A percentile compares a stretch with the other conserved stretches of the same genome.
Evolutionary conservation across 1,140 invertebrate genomes (phyloP).

Genomic region (Odontomachus brunneus): DNA sequence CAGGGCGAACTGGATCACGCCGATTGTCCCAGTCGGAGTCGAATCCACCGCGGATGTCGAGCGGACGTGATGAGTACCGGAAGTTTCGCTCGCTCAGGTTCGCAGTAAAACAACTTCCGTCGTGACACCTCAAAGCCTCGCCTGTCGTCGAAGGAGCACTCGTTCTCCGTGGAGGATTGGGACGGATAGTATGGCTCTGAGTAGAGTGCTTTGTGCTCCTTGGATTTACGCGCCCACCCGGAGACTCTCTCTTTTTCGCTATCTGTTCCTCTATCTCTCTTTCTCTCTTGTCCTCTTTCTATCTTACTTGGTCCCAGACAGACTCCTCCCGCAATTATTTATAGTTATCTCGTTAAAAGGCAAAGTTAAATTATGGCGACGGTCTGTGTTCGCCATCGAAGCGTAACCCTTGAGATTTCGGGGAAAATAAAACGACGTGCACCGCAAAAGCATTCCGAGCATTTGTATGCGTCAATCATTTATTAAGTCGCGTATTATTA

Average conservation of each 20-base stretch:
- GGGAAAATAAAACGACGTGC: constrained; percentile 29
- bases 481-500: not conserved
- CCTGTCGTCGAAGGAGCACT: constrained; percentile 34
- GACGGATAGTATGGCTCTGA: constrained; percentile 18
- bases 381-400: constrained; percentile 12
- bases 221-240: constrained; percentile 46
- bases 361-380: constrained; percentile 47
- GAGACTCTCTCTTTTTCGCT: not conserved
- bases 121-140: constrained; percentile 62
- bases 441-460: not conserved
- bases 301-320: not conserved
- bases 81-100: constrained; percentile 54
- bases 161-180: constrained; percentile 10
- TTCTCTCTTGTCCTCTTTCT: constrained; percentile 2
- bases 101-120: constrained; percentile 41
- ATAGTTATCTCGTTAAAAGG: constrained; percentile 54
- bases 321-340: constrained; percentile 49
- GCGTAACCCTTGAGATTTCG: constrained; percentile 37
- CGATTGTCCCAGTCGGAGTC: constrained; percentile 43
- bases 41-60: constrained; percentile 8
- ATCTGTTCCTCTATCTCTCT: constrained; percentile 21
- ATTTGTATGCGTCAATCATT: constrained; percentile 15
- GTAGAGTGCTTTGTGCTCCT: constrained; percentile 59
- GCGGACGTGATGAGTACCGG: constrained; percentile 22
- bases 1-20: constrained; percentile 14